Percentiles rank a stretch among this genome's conserved stretches.
Evolutionary conservation across 1,140 invertebrate species (phyloP).

Genomic region (Lordiphosa clarofinis): DNA sequence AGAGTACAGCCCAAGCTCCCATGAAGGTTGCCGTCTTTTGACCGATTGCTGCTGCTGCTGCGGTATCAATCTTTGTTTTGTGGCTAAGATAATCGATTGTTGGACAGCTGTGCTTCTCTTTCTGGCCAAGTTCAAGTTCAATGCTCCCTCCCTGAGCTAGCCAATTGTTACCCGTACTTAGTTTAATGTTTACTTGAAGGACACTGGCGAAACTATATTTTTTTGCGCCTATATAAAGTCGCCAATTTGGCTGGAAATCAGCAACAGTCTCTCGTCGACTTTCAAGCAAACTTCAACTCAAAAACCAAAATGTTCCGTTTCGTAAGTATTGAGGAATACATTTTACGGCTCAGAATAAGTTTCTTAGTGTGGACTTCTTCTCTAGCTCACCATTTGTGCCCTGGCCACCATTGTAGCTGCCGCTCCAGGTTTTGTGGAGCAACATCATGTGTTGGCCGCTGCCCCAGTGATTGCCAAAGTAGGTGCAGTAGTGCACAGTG

Average conservation of each 20-base stretch:
- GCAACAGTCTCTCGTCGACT: slow-evolving; percentile 60
- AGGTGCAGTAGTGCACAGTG: slow-evolving; percentile 49
- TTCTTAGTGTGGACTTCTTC: not conserved
- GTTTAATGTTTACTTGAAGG: slow-evolving; percentile 51
- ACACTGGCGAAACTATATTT: slow-evolving; percentile 32
- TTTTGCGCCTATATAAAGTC: slow-evolving; percentile 52
- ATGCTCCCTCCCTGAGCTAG: too few relatives aligned
- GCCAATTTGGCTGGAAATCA: slow-evolving; percentile 10
- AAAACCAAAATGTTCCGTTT: slow-evolving; percentile 62
- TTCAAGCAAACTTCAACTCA: slow-evolving; percentile 21
- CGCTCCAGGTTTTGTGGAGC: slow-evolving; percentile 61
- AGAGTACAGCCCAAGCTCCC: not conserved
- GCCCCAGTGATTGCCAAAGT: slow-evolving; percentile 59
- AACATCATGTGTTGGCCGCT: slow-evolving; percentile 48
- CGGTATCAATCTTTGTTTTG: slow-evolving; percentile 3
- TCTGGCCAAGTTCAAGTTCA: slow-evolving; percentile 14
- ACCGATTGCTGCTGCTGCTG: too few relatives aligned
- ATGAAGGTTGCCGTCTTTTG: not conserved
- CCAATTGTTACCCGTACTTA: too few relatives aligned
- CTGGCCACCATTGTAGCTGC: slow-evolving; percentile 55
- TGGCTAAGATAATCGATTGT: slow-evolving; percentile 25
- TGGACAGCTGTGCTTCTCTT: not conserved
- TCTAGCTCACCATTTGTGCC: slow-evolving; percentile 59
- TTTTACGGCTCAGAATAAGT: not conserved
- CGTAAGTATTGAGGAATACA: slow-evolving; percentile 36